Evolutionary conservation across 2,797 vertebrate genomes (phyloP), one percentile per base, ranked within the genome.

Genomic region (Neostethus bicornis): DNA sequence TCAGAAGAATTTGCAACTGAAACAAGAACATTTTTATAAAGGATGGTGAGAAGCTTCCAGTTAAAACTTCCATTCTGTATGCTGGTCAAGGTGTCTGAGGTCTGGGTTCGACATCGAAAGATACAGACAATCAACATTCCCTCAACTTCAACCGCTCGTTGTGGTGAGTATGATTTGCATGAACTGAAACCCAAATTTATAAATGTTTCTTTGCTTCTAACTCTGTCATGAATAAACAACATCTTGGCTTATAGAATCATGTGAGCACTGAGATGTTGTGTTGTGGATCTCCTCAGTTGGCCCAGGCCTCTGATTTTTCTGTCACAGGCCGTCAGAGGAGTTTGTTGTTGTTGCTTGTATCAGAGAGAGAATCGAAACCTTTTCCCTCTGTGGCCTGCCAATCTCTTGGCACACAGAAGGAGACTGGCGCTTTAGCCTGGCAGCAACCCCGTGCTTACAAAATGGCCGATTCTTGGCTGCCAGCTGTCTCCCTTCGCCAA

Each of bases 381-480:
- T 39, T 65, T 71, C 71, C 70, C 75, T 80, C 58, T 10, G 51
- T 75, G 56, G 57, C 70, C 78, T 84, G 82, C 84, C 86, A 87
- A 75, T 85, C 84, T 85, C 80, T 73, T 85, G 86, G 85, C 87
- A 87, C 60, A 62, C 54, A 71, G 64, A 73, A 61, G 78, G 62
- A 84, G 75, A 78, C 77, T 71, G 84, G 80, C 79, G 65, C 80
- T 80, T 80, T 64, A 80, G 79, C 85, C 81, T 90, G 91, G 89
- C 89, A 91, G 85, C 73, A 75, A 70, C 79, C n/a, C 82, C 66
- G 31, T 66, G 61, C 84, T 79, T 77, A 92, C 90, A 92, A 93
- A 93, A 93, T 92, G 91, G 91, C 91, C 66, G 89, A 87, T 79
- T 54, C 77, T 73, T 80, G 84, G 85, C 89, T 91, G 85, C 89